Evolutionary conservation across 2,888 invertebrate genomes (phyloP).

Genomic region (Sepiola atlantica): DNA sequence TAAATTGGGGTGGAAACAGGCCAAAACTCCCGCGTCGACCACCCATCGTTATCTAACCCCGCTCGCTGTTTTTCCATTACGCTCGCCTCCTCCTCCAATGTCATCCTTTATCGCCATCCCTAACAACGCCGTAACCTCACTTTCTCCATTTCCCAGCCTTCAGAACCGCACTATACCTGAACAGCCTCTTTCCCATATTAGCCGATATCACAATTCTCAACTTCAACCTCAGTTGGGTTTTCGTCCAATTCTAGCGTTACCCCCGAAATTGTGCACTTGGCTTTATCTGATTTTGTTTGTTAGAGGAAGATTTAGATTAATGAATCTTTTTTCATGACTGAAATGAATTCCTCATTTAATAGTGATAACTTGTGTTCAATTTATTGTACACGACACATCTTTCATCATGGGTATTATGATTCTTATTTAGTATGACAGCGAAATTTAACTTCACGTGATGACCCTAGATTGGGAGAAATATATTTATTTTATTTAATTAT

Average conservation of each 20-base stretch:
- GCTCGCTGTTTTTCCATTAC: neutral
- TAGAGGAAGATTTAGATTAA: neutral
- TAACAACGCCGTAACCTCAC: neutral
- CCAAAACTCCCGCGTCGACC: neutral
- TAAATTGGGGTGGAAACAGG: conserved; percentile 32
- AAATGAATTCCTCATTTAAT: neutral
- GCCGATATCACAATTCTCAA: neutral
- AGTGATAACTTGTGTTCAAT: too few relatives aligned
- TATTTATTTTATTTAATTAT: too few relatives aligned
- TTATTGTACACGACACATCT: too few relatives aligned
- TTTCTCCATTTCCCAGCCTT: neutral
- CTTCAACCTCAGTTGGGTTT: too few relatives aligned
- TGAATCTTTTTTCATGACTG: neutral
- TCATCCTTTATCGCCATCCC: too few relatives aligned
- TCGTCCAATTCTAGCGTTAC: neutral
- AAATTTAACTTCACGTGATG: too few relatives aligned
- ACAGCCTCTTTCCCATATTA: neutral
- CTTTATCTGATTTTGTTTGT: neutral
- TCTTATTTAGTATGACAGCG: too few relatives aligned
- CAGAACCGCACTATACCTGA: too few relatives aligned
- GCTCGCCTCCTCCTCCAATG: neutral
- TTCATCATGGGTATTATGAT: too few relatives aligned
- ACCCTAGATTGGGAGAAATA: too few relatives aligned
- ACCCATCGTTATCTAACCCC: neutral
- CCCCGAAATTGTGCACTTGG: neutral